Evolutionary conservation across 2,888 invertebrate species (phyloP).

Genomic region (Euproctis similis): DNA sequence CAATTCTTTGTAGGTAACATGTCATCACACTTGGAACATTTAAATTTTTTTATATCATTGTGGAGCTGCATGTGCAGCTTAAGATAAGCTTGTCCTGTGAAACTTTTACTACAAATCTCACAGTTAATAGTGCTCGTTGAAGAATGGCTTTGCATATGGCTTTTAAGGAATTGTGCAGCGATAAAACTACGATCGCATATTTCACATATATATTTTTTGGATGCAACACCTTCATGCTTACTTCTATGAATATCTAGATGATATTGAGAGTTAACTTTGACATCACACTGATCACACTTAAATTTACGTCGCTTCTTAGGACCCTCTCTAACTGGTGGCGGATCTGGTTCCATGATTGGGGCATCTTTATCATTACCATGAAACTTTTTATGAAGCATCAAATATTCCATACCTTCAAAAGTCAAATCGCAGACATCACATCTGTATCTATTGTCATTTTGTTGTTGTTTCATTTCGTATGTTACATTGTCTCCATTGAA

Average conservation of each 20-base stretch:
- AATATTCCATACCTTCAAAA: constrained; percentile 63
- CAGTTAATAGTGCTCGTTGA: constrained; percentile 61
- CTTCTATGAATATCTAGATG: constrained; percentile 66
- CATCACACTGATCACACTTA: constrained; percentile 65
- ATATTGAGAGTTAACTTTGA: constrained; percentile 68
- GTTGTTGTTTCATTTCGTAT: constrained; percentile 52
- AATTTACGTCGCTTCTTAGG: constrained; percentile 64
- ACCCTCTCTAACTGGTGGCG: constrained; percentile 39
- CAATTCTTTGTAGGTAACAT: constrained; percentile 70
- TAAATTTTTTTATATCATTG: constrained; percentile 67
- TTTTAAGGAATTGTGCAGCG: constrained; percentile 65
- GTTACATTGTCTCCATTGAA: constrained; percentile 53
- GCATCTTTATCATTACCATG: constrained; percentile 63
- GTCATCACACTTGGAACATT: constrained; percentile 66
- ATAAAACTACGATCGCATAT: constrained; percentile 67
- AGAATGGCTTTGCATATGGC: constrained; percentile 69
- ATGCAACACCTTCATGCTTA: constrained; percentile 59
- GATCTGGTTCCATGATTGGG: constrained; percentile 48
- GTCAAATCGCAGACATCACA: constrained; percentile 65
- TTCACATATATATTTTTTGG: constrained; percentile 62
- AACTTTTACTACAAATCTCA: constrained; percentile 62
- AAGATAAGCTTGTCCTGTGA: constrained; percentile 65
- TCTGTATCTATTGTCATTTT: constrained; percentile 45
- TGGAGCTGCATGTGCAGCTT: constrained; percentile 69
- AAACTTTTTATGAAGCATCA: constrained; percentile 66